phyloP scores from a whole-genome alignment of 1,140 invertebrate species.

The Papilio dardanus region DNA sequence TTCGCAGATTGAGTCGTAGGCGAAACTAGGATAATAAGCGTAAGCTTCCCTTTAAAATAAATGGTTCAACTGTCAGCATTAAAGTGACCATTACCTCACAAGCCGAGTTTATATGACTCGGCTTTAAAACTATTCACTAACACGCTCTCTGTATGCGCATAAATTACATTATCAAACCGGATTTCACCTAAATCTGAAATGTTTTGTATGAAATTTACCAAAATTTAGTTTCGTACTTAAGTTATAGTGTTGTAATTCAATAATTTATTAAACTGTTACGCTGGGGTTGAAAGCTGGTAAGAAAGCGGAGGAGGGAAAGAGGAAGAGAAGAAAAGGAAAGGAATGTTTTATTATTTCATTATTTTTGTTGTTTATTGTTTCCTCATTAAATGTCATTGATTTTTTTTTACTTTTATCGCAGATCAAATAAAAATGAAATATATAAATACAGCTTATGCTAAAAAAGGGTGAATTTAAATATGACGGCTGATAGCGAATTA shows the following conservation, averaged over 20 bases:
- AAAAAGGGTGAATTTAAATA: too few species aligned
- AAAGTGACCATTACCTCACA: constrained; percentile 4
- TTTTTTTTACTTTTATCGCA: too few species aligned
- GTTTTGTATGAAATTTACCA: neutral
- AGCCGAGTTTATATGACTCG: constrained; percentile 13
- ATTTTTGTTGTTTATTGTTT: too few species aligned
- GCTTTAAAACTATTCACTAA: constrained; percentile 20
- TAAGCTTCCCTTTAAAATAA: constrained; percentile 7
- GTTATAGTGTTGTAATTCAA: neutral
- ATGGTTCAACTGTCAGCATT: neutral
- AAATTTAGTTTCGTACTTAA: neutral
- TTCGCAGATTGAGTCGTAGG: too few species aligned
- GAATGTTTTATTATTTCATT: too few species aligned
- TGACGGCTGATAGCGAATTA: too few species aligned
- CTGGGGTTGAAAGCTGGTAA: neutral
- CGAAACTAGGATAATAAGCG: neutral
- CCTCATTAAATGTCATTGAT: too few species aligned
- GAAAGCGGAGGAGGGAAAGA: too few species aligned
- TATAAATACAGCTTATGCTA: too few species aligned
- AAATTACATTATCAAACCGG: constrained; percentile 22
- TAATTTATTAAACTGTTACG: neutral
- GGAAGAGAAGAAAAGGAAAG: too few species aligned
- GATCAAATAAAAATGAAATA: too few species aligned
- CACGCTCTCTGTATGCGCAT: constrained; percentile 17
- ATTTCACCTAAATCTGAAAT: neutral